Percentiles rank a stretch among this genome's conserved stretches.
Conservation (phyloP, 2,797 vertebrate species). For the Lithobates pipiens region DNA sequence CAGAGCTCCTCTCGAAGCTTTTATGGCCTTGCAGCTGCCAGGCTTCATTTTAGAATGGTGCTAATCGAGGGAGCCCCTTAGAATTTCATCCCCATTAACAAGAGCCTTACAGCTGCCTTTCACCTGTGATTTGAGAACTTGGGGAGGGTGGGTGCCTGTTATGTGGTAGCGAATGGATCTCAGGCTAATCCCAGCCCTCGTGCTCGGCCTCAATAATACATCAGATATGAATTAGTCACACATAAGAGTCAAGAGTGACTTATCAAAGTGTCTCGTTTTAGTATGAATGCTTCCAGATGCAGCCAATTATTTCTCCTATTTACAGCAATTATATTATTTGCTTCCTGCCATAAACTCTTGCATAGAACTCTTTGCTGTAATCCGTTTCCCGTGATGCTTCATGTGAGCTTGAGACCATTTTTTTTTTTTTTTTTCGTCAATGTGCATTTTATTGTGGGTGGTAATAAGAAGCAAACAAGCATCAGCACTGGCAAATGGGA, state of each 20-base stretch:
- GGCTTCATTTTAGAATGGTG: constrained; percentile 13
- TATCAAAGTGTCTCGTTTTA: constrained; percentile 46
- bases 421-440: constrained; percentile 29
- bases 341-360: constrained; percentile 54
- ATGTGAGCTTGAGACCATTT: constrained; percentile 12
- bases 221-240: constrained; percentile 59
- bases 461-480: constrained; percentile 41
- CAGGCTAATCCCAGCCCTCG: constrained; percentile 25
- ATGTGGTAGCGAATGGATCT: constrained; percentile 30
- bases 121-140: constrained; percentile 48
- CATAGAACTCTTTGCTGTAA: constrained; percentile 26
- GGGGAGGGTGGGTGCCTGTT: neutral
- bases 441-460: constrained; percentile 34
- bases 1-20: constrained; percentile 37
- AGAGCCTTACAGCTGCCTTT: constrained; percentile 18
- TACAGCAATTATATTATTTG: constrained; percentile 58
- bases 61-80: constrained; percentile 28
- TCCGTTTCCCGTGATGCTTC: constrained; percentile 30
- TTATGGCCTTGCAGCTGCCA: constrained; percentile 51
- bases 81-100: constrained; percentile 39
- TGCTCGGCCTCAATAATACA: constrained; percentile 43
- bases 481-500: constrained; percentile 9
- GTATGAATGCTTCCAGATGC: constrained; percentile 55
- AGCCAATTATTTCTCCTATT: constrained; percentile 49
- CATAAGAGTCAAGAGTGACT: constrained; percentile 51